Conservation (phyloP, 2,888 invertebrate genomes). For the Metellina segmentata region DNA sequence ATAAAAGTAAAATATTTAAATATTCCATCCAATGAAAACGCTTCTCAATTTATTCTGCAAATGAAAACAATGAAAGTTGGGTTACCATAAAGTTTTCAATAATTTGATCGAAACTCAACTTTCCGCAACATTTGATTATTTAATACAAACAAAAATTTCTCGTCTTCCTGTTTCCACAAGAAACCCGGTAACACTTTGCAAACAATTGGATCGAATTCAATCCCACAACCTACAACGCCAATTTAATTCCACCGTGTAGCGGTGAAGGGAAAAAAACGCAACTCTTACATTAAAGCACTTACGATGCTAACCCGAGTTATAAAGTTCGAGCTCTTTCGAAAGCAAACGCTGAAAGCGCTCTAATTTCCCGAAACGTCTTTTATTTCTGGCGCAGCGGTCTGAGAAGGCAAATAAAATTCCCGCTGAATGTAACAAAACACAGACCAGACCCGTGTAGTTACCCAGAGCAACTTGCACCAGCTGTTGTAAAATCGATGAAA, state of each 20-base stretch:
- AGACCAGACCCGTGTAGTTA: background rate
- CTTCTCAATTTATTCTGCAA: too few species aligned
- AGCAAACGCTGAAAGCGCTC: background rate
- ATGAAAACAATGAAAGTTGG: too few species aligned
- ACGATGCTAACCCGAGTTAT: background rate
- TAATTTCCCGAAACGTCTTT: slow-evolving; percentile 11
- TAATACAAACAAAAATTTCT: background rate
- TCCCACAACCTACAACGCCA: background rate
- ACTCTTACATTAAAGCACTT: background rate
- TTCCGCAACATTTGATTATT: background rate
- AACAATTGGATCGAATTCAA: background rate
- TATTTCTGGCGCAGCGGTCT: background rate
- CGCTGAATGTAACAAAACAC: slow-evolving; percentile 4
- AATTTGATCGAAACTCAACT: background rate
- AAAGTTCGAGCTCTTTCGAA: background rate
- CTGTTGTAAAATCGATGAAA: slow-evolving; percentile 51
- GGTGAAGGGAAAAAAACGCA: background rate
- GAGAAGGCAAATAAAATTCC: background rate
- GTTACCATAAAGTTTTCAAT: too few species aligned
- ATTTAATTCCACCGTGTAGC: background rate
- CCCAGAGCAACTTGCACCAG: background rate
- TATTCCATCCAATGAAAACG: too few species aligned
- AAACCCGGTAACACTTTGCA: background rate
- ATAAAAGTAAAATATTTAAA: too few species aligned
- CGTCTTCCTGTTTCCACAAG: background rate